Conservation (phyloP, 2,113 vertebrate species). For the Orycteropus afer region DNA sequence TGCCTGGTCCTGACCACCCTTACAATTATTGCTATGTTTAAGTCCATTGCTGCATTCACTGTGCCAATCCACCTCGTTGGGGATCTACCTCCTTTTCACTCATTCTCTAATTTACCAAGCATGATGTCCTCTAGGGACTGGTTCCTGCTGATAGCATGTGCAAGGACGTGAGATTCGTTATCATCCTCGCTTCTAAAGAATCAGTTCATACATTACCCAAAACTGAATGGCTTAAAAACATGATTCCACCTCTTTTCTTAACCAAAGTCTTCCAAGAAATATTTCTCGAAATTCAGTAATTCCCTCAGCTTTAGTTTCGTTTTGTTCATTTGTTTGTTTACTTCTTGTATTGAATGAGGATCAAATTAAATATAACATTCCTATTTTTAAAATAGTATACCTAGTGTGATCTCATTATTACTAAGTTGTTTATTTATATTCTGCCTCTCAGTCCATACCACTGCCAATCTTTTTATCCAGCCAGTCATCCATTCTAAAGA, state of each 20-base stretch:
- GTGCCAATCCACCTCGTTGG: no score
- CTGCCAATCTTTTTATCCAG: background rate
- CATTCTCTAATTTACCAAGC: background rate
- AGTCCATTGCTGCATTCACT: no score
- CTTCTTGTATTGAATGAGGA: background rate
- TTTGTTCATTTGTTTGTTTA: no score
- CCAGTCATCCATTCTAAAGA: background rate
- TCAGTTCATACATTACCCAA: background rate
- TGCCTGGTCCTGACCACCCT: no score
- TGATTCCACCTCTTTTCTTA: background rate
- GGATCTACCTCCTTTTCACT: no score
- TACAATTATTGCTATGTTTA: no score
- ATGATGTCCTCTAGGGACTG: background rate
- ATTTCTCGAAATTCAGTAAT: background rate
- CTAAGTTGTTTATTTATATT: background rate
- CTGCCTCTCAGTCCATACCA: background rate
- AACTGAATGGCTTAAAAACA: slow-evolving; percentile 12
- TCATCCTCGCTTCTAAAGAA: background rate
- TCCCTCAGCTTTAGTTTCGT: background rate
- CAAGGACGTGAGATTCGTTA: background rate
- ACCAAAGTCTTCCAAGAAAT: background rate
- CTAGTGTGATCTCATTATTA: background rate
- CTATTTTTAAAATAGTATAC: background rate
- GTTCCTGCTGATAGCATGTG: background rate
- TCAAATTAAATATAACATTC: background rate